Conservation (phyloP, 92 coral and sea anemone species). For the Metridium senile region DNA sequence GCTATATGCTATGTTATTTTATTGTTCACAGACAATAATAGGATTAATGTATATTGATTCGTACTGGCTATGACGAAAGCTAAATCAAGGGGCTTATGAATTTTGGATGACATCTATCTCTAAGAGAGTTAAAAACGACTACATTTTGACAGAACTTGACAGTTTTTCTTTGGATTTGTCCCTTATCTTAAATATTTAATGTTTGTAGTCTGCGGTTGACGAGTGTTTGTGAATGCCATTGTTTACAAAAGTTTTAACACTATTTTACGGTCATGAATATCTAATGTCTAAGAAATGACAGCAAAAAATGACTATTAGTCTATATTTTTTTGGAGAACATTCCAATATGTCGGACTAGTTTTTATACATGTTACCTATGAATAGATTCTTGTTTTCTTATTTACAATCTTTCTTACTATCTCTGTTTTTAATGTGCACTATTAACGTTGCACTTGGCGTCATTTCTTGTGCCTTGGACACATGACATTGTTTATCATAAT, state of each 20-base stretch:
- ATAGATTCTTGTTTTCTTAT: neutral
- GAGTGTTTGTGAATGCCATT: conserved; percentile 32
- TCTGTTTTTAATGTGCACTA: conserved; percentile 4
- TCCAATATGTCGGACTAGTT: neutral
- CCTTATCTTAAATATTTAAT: neutral
- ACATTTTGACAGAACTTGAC: neutral
- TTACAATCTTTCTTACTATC: neutral
- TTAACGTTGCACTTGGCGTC: conserved; percentile 1
- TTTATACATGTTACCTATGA: neutral
- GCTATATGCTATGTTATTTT: neutral
- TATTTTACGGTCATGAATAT: conserved; percentile 27
- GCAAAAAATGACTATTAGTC: neutral
- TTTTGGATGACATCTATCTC: neutral
- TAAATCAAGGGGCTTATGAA: neutral
- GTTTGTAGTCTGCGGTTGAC: neutral
- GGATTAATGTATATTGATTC: neutral
- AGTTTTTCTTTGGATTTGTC: conserved; percentile 1
- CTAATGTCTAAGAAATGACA: neutral
- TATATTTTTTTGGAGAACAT: neutral
- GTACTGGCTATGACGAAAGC: conserved; percentile 5
- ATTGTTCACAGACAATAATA: conserved; percentile 3
- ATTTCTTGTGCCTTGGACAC: conserved; percentile 32
- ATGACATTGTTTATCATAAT: conserved; percentile 13
- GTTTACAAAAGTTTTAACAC: conserved; percentile 66
- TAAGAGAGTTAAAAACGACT: neutral